Evolutionary conservation across 2,113 vertebrate genomes (phyloP).

Genomic region (Silurus meridionalis): DNA sequence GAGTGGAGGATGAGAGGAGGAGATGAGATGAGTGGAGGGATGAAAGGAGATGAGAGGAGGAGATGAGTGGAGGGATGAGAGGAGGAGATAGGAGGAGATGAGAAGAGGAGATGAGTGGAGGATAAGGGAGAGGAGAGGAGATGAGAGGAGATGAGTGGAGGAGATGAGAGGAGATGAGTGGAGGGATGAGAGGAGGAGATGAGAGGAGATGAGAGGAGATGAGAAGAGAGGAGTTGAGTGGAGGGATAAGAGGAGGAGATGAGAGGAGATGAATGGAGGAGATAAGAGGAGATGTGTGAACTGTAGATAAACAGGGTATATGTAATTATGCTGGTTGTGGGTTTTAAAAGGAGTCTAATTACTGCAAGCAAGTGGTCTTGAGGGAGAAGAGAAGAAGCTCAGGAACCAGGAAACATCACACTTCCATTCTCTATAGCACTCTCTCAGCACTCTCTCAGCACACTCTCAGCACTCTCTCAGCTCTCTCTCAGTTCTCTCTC

Average conservation of each 20-base stretch:
- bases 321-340: slow-evolving; percentile 25
- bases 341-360: slow-evolving; percentile 16
- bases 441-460: neutral
- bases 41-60: too few relatives aligned
- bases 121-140: too few relatives aligned
- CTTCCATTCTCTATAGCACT: neutral
- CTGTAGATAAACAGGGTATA: neutral
- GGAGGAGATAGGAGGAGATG: too few relatives aligned
- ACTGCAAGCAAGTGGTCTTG: neutral
- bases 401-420: neutral
- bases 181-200: neutral
- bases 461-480: neutral
- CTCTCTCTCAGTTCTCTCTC: too few relatives aligned
- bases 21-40: too few relatives aligned
- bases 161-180: too few relatives aligned
- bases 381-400: neutral
- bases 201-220: too few relatives aligned
- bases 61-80: too few relatives aligned
- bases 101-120: too few relatives aligned
- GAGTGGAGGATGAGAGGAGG: too few relatives aligned
- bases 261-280: neutral
- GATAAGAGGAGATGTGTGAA: neutral
- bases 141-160: too few relatives aligned
- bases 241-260: neutral
- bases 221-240: neutral